Percentiles rank a stretch among this genome's conserved stretches.
phyloP scores from a whole-genome alignment of 2,888 invertebrate genomes.

The Dasypogon diadema region DNA sequence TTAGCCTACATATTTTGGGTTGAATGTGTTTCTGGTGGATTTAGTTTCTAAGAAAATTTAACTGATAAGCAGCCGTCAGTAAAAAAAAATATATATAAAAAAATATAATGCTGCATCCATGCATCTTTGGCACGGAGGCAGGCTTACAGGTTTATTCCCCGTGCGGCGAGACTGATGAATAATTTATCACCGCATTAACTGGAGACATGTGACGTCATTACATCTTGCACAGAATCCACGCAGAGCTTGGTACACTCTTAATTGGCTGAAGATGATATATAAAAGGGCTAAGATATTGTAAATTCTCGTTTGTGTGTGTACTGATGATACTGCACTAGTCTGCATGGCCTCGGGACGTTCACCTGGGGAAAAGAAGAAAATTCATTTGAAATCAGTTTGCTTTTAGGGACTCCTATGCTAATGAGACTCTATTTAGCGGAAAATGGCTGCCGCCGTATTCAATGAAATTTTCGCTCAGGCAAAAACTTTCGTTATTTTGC shows the following conservation, averaged over 20 bases:
- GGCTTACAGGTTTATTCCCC: neutral
- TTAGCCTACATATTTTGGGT: conserved; percentile 2
- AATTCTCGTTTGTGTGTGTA: conserved; percentile 52
- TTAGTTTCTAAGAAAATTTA: conserved; percentile 17
- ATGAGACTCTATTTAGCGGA: conserved; percentile 32
- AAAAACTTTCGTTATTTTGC: conserved; percentile 46
- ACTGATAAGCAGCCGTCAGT: conserved; percentile 12
- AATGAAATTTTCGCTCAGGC: conserved; percentile 21
- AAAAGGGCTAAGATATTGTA: conserved; percentile 51
- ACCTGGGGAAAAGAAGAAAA: conserved; percentile 71
- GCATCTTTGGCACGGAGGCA: neutral
- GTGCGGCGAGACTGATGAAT: conserved; percentile 20
- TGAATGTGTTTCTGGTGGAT: conserved; percentile 25
- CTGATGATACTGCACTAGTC: conserved; percentile 74
- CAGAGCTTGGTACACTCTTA: conserved; percentile 48
- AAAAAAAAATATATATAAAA: neutral
- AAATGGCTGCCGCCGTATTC: conserved; percentile 40
- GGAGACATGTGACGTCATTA: conserved; percentile 6
- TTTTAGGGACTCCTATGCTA: conserved; percentile 25
- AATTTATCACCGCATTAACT: conserved; percentile 54
- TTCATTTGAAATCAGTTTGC: conserved; percentile 36
- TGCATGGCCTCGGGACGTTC: conserved; percentile 85
- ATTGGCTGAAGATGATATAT: conserved; percentile 54
- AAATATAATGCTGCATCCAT: neutral
- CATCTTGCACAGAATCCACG: neutral